Conservation (phyloP, 2,797 vertebrate species). For the Acanthis flammea region DNA sequence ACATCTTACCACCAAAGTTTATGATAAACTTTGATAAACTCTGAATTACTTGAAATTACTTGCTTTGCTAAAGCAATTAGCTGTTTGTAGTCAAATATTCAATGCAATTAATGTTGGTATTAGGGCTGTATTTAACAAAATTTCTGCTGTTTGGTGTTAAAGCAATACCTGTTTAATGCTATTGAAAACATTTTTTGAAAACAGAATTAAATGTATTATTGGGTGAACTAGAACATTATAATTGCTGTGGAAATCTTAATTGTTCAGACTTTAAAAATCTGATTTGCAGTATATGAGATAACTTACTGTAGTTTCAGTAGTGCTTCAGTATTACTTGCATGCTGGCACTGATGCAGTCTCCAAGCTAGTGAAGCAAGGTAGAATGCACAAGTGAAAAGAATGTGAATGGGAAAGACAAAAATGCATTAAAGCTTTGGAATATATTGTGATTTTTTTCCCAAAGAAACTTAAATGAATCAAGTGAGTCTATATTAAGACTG, state of each 20-base stretch:
- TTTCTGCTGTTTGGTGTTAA: not conserved
- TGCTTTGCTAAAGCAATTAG: not conserved
- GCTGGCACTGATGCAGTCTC: not conserved
- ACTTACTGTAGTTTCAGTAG: not conserved
- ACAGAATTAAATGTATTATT: not conserved
- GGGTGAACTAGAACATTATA: not conserved
- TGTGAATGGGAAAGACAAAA: not conserved
- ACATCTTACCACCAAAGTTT: not conserved
- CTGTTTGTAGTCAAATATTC: not conserved
- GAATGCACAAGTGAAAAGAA: not conserved
- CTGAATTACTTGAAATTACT: not conserved
- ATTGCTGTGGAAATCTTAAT: not conserved
- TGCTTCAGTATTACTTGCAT: not conserved
- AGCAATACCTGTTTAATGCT: not conserved
- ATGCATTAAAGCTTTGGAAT: not conserved
- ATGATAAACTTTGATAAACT: not conserved
- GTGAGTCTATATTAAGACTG: not conserved
- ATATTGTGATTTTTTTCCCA: not conserved
- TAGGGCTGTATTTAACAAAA: not conserved
- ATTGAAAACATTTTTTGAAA: not conserved
- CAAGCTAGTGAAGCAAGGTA: not conserved
- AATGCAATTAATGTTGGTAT: not conserved
- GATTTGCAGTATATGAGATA: not conserved
- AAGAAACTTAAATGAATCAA: not conserved
- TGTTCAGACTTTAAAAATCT: not conserved